These are phyloP conservation scores for Oncorhynchus clarkii DNA, from an alignment of 2,113 vertebrate genomes.

Conservation along the genomic window DNA sequence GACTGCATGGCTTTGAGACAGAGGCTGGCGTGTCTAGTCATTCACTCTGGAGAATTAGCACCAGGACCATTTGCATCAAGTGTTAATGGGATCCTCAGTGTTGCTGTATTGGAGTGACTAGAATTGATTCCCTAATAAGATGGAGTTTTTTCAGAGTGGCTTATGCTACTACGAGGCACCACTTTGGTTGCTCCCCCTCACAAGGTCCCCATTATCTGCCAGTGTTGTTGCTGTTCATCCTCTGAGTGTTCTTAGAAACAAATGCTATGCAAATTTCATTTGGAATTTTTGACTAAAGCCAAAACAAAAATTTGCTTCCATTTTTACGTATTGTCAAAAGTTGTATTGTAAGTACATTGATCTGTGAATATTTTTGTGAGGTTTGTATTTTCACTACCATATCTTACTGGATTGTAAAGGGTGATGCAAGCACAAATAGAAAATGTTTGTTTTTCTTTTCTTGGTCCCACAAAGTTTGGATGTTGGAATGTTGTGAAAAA, in stretches of 20 bases:
- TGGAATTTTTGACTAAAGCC: slow-evolving; percentile 68
- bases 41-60: slow-evolving; percentile 30
- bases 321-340: slow-evolving; percentile 68
- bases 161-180: slow-evolving; percentile 7
- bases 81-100: slow-evolving; percentile 33
- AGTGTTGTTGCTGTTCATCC: slow-evolving; percentile 26
- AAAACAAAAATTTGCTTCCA: slow-evolving; percentile 58
- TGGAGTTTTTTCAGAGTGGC: slow-evolving; percentile 24
- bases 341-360: slow-evolving; percentile 62
- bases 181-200: not conserved
- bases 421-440: slow-evolving; percentile 58
- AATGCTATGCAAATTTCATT: slow-evolving; percentile 78
- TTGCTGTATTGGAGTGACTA: slow-evolving; percentile 26
- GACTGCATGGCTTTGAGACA: slow-evolving; percentile 27
- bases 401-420: slow-evolving; percentile 40
- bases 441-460: slow-evolving; percentile 8
- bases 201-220: slow-evolving; percentile 10
- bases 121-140: slow-evolving; percentile 36
- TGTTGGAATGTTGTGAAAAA: slow-evolving; percentile 48
- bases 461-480: slow-evolving; percentile 8
- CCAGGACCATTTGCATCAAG: slow-evolving; percentile 24
- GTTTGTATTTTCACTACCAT: slow-evolving; percentile 55
- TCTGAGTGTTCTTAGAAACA: slow-evolving; percentile 51
- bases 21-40: slow-evolving; percentile 34
- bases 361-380: slow-evolving; percentile 29